phyloP scores from a whole-genome alignment of 2,888 invertebrate genomes.

The Autographa gamma region DNA sequence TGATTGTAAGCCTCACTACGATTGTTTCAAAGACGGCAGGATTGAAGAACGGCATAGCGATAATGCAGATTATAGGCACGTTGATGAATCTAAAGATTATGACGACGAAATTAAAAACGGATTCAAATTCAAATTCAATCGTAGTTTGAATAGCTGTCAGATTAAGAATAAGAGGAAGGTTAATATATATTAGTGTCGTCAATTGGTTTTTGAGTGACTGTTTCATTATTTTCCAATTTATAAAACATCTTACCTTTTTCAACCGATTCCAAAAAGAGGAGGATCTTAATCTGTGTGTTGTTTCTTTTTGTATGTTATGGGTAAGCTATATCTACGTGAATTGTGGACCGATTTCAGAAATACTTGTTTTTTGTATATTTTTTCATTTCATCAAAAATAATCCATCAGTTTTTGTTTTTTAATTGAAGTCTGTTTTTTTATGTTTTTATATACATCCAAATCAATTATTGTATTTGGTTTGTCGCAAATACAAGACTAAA shows the following conservation, averaged over 20 bases:
- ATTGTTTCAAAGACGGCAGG: conserved; percentile 78
- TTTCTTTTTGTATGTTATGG: too few species aligned
- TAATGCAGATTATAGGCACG: conserved; percentile 77
- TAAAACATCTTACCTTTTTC: background rate
- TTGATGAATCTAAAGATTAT: conserved; percentile 69
- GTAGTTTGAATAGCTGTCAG: conserved; percentile 83
- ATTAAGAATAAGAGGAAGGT: conserved; percentile 78
- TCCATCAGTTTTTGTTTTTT: background rate
- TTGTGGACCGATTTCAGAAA: too few species aligned
- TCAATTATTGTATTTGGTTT: too few species aligned
- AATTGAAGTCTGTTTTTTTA: background rate
- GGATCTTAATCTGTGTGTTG: too few species aligned
- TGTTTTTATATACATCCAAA: too few species aligned
- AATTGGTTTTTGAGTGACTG: conserved; percentile 32
- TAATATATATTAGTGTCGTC: conserved; percentile 60
- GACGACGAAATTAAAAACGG: conserved; percentile 75
- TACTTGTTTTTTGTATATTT: too few species aligned
- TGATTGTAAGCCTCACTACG: conserved; percentile 84
- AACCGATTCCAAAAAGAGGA: too few species aligned
- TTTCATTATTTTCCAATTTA: background rate
- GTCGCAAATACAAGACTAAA: background rate
- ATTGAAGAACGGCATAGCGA: conserved; percentile 80
- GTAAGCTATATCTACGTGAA: too few species aligned
- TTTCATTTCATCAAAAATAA: too few species aligned
- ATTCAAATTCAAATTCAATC: conserved; percentile 81